Percentiles rank a stretch among this genome's conserved stretches.
Evolutionary conservation across 2,888 invertebrate genomes (phyloP).

Genomic region (Eumacrocentrus americanus): DNA sequence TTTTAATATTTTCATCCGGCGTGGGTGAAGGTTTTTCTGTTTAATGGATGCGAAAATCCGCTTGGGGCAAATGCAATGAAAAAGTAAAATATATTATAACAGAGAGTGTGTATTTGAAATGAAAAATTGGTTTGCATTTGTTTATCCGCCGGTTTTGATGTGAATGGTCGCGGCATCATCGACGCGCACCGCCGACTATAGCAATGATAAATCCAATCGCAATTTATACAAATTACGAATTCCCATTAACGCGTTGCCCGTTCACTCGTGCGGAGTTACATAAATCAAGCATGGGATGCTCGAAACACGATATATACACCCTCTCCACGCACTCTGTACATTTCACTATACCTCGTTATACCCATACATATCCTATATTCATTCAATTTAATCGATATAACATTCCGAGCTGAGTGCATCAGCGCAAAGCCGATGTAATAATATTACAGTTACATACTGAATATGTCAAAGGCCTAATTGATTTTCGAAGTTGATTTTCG

Average conservation of each 20-base stretch:
- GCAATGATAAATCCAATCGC: slow-evolving; percentile 46
- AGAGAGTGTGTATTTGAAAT: background rate
- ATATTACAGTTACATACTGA: too few relatives aligned
- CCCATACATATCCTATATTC: background rate
- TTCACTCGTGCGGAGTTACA: slow-evolving; percentile 40
- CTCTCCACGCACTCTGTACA: background rate
- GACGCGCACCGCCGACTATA: slow-evolving; percentile 17
- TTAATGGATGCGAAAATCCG: slow-evolving; percentile 16
- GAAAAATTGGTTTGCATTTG: background rate
- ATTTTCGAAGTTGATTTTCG: too few relatives aligned
- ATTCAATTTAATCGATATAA: too few relatives aligned
- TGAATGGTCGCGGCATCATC: background rate
- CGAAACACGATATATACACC: slow-evolving; percentile 16
- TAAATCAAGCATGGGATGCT: slow-evolving; percentile 46
- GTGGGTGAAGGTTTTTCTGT: too few relatives aligned
- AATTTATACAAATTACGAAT: slow-evolving; percentile 53
- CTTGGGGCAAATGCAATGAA: background rate
- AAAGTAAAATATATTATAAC: background rate
- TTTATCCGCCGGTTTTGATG: background rate
- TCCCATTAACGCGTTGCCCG: slow-evolving; percentile 45
- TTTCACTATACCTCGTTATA: background rate
- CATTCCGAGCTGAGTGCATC: too few relatives aligned
- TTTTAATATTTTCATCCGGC: too few relatives aligned
- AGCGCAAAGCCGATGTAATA: too few relatives aligned
- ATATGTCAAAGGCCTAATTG: too few relatives aligned